A percentile compares a stretch with the other conserved stretches of the same genome.
Conservation (phyloP, 2,888 invertebrate species). For the Meteorus cinctellus region DNA sequence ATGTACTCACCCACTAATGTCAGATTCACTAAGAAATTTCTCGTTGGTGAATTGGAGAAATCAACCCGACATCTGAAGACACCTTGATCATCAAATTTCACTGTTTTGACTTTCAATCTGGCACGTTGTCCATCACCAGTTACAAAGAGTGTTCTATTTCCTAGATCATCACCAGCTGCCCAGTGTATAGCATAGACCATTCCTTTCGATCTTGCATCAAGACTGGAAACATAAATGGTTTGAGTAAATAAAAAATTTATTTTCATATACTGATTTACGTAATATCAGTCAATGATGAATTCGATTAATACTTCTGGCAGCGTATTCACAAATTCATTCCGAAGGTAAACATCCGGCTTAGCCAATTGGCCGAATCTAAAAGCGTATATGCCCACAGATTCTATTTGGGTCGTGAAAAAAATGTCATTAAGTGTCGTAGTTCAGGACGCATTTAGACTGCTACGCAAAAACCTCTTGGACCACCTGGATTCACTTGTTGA, state of each 20-base stretch:
- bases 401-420: constrained; percentile 29
- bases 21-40: constrained; percentile 89
- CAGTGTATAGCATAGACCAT: constrained; percentile 81
- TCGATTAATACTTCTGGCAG: constrained; percentile 6
- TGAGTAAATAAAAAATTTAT: background rate
- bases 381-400: background rate
- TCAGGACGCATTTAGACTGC: constrained; percentile 12
- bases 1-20: constrained; percentile 87
- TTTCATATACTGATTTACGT: background rate
- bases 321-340: background rate
- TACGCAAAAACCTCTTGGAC: constrained; percentile 17
- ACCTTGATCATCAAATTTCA: constrained; percentile 85
- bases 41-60: constrained; percentile 90
- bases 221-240: constrained; percentile 74
- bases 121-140: constrained; percentile 80
- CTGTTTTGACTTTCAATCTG: constrained; percentile 83
- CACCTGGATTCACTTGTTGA: constrained; percentile 29
- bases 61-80: constrained; percentile 91
- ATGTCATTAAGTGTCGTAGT: constrained; percentile 10
- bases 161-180: constrained; percentile 86
- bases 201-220: constrained; percentile 83
- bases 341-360: constrained; percentile 18
- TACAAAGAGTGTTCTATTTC: constrained; percentile 83
- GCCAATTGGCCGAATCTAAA: constrained; percentile 18
- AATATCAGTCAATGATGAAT: background rate